phyloP scores from a whole-genome alignment of 1,140 invertebrate species.

The Orchesella cincta region DNA sequence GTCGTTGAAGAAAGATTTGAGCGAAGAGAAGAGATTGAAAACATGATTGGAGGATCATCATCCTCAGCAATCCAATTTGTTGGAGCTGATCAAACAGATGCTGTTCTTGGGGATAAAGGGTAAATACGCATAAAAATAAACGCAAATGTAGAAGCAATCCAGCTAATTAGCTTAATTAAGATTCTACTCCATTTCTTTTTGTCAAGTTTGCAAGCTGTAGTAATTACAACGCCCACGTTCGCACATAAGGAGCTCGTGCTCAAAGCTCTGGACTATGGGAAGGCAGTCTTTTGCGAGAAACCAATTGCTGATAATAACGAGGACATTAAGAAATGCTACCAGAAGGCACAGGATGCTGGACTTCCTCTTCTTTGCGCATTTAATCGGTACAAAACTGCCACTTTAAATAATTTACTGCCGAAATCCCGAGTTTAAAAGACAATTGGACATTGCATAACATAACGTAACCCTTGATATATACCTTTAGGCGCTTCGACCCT shows the following conservation, averaged over 20 bases:
- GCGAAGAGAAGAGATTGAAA: slow-evolving; percentile 59
- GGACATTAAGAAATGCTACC: slow-evolving; percentile 63
- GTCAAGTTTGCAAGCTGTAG: slow-evolving; percentile 61
- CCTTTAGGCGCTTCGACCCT: slow-evolving; percentile 67
- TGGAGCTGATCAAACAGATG: slow-evolving; percentile 59
- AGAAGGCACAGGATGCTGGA: slow-evolving; percentile 61
- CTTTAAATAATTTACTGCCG: too few species aligned
- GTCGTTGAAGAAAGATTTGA: slow-evolving; percentile 62
- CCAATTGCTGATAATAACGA: slow-evolving; percentile 65
- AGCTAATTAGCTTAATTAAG: not conserved
- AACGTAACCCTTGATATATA: not conserved
- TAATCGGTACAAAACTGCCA: slow-evolving; percentile 58
- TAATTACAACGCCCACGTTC: slow-evolving; percentile 65
- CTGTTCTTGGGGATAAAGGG: slow-evolving; percentile 60
- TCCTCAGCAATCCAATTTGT: slow-evolving; percentile 56
- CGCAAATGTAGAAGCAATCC: too few species aligned
- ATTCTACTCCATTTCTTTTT: not conserved
- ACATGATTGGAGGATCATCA: slow-evolving; percentile 60
- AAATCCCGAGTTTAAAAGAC: too few species aligned
- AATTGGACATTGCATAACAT: too few species aligned
- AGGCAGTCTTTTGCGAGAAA: slow-evolving; percentile 72
- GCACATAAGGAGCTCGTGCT: slow-evolving; percentile 66
- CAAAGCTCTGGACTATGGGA: slow-evolving; percentile 63
- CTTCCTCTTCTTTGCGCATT: slow-evolving; percentile 67
- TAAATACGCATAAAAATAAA: not conserved